Base-by-base conservation (phyloP, 2,113 vertebrate species). In the Phasianus colchicus region DNA sequence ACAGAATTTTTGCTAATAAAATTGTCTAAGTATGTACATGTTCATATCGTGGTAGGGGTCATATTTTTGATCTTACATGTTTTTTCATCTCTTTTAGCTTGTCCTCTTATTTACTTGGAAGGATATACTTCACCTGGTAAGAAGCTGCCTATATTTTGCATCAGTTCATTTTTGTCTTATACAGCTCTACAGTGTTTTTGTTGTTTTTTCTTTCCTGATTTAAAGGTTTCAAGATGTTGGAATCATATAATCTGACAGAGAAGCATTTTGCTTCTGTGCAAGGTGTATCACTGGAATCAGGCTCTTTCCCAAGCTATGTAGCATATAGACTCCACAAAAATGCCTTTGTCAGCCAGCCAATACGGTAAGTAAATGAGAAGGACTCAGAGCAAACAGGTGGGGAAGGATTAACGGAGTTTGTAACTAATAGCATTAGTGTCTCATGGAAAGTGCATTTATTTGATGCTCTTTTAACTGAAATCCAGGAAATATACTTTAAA, bases 101-200 rank as follows among this genome's bases (percentile, higher is more conserved):
- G 99, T 88, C 99, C 99, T 52, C 95, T 99, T 92, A 99, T 99
- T 91, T 99, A 98, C 95, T 97, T 99, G 94, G 99, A 99, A 40
- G 99, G 99, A 75, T 99, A 99, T 54, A 99, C 99, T 17, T 99
- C 99, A 65, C 99, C 99, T 77, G 99, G 99, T 99, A 96, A 97
- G 97, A 58, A 79, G 74, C 69, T 74, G 14, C 81, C 77, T 52
- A 19, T 22, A 64, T 69, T 95, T 65, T 79, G 4, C 40, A 60
- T 66, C 73, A 42, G 21, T 70, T 84, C 14, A 63, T 73, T 83
- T 65, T 34, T 61, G 16, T 80, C 38, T 72, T 89, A 67, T 70
- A 34, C 18, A 75, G 11, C 30, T 60, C 67, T 89, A 55, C 43
- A 83, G 48, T 83, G 30, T 63, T 81, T 87, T 55, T 82, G 42